These are phyloP conservation scores for Chloropsis cyanopogon DNA, from an alignment of 2,113 vertebrate genomes.

Conservation along the genomic window DNA sequence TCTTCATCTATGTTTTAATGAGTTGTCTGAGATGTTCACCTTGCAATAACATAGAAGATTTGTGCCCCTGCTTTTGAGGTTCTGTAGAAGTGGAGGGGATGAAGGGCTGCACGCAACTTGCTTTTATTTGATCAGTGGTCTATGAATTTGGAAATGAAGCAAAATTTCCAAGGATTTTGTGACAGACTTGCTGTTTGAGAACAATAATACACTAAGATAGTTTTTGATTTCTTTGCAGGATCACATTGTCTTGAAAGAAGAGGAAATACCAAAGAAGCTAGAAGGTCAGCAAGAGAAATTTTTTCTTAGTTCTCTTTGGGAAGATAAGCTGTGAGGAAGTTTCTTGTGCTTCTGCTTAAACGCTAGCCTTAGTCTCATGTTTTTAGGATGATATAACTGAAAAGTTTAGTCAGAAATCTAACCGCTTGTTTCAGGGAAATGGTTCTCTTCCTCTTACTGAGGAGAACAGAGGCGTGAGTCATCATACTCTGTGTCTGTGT, in stretches of 20 bases:
- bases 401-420: background rate
- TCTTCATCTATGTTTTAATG: background rate
- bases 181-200: background rate
- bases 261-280: constrained; percentile 22
- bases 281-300: constrained; percentile 63
- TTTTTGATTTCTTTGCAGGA: constrained; percentile 66
- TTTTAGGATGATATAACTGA: background rate
- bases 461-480: background rate
- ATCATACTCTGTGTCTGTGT: background rate
- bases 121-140: background rate
- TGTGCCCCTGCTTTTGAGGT: background rate
- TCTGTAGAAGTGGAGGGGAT: background rate
- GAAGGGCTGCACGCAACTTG: background rate
- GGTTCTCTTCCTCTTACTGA: background rate
- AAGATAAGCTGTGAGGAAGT: background rate
- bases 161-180: background rate
- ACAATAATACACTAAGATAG: background rate
- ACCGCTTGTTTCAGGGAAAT: background rate
- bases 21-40: background rate
- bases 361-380: background rate
- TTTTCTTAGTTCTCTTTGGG: background rate
- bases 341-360: background rate
- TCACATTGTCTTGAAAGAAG: constrained; percentile 71
- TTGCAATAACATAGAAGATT: background rate
- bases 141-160: background rate